Base-by-base conservation (phyloP, 2,113 vertebrate species). In the Salvelinus namaycush region DNA sequence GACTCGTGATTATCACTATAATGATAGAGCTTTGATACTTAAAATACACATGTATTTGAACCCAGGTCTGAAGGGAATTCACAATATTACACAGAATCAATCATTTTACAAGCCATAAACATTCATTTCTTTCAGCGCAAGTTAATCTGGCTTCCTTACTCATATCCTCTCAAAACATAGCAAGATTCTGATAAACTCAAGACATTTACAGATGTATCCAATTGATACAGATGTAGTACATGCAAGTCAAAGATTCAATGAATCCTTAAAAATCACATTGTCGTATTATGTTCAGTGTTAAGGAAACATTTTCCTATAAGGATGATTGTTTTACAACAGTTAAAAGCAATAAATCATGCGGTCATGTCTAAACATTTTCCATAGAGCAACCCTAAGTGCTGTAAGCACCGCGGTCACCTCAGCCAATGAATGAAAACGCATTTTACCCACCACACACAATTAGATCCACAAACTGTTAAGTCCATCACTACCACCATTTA, bases 131-230 rank as follows among this genome's bases (percentile, higher is more conserved):
- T 62, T 85, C 77, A 88, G 82, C 78, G 77, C 76, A 80, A 77
- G 76, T 75, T 65, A 49, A 76, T 29, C 74, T 26, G 49, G 60
- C 72, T 78, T 31, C 72, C 39, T 70, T 31, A 76, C n/a, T 70
- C 44, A 72, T 75, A 70, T 49, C 39, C 64, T 49, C 54, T 34
- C 51, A 8, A 31, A 31, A 57, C 76, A 67, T 3, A n/a, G 68
- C 71, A 77, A n/a, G 66, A 59, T 79, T 80, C 70, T 77, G 70
- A 85, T 77, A 84, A 77, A 78, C 78, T 34, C 76, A 74, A 73
- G 49, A 76, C 77, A 84, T 31, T 48, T 59, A 80, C 71, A 13
- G 70, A 79, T 77, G 72, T 57, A 72, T 22, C 14, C 71, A 77
- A 80, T 57, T 24, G 22, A 82, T n/a, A 72, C 57, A 73, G 73